phyloP scores from a whole-genome alignment of 2,113 vertebrate species.

The Gnathonemus longibarbis region DNA sequence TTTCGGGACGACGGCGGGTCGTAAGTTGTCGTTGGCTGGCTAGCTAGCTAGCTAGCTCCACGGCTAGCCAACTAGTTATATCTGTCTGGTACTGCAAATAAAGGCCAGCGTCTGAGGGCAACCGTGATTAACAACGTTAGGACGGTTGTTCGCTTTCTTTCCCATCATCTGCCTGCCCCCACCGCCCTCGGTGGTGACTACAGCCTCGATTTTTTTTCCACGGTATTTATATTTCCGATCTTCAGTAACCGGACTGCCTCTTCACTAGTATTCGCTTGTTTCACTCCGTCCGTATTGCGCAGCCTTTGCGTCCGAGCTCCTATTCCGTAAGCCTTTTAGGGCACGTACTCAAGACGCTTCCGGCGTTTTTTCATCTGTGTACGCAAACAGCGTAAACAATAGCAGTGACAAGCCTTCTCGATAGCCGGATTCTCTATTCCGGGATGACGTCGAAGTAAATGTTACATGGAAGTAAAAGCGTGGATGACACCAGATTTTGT shows the following conservation, averaged over 20 bases:
- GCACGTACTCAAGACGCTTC: not conserved
- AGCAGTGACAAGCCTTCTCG: not conserved
- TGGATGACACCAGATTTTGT: not conserved
- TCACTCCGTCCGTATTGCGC: constrained; percentile 15
- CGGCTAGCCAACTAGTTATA: constrained; percentile 18
- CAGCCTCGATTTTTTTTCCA: not conserved
- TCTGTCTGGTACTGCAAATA: constrained; percentile 1
- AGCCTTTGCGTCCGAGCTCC: not conserved
- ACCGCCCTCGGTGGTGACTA: not conserved
- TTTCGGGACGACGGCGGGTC: constrained; percentile 21
- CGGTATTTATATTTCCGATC: not conserved
- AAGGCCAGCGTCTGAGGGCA: constrained; percentile 22
- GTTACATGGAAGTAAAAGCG: not conserved
- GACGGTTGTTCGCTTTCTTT: constrained; percentile 21
- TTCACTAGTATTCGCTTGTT: not conserved
- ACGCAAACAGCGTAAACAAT: not conserved
- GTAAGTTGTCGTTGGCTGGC: constrained; percentile 8
- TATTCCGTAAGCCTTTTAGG: not conserved
- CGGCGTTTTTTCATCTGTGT: too few relatives aligned
- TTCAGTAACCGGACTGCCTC: not conserved
- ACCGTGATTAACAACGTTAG: constrained; percentile 17
- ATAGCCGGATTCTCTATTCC: not conserved
- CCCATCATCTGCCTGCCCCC: constrained; percentile 37
- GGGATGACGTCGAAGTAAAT: constrained; percentile 10
- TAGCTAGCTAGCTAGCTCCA: constrained; percentile 21